Base-by-base conservation (phyloP, 2,888 invertebrate species). In the Pollenia griseotomentosa region DNA sequence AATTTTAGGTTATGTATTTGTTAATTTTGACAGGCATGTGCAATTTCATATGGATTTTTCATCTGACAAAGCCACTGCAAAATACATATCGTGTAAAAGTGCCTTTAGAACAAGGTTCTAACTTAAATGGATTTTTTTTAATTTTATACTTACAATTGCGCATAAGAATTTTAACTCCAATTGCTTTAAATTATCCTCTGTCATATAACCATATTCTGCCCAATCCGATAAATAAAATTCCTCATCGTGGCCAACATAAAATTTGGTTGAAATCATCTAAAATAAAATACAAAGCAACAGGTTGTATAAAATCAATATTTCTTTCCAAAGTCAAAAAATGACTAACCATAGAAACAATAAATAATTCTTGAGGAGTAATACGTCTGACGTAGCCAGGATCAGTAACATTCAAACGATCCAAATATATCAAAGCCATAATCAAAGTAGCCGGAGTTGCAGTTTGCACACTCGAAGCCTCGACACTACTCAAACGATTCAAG, bases 221-320 rank as follows among this genome's bases (percentile, higher is more conserved):
- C 99, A 99, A 94, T 98, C 98, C 81, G 96, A 96, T 92, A 98
- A 96, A 92, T 97, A 96, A 59, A 92, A 88, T 88, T 98, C 97
- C 93, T 98, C 98, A 91, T 98, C 98, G 88, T 97, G 97, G 92
- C 97, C 97, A 57, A 98, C 98, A 93, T 98, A 97, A 94, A 98
- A 99, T 94, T 99, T 99, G 91, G 98, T 98, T 78, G 99, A 98
- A 90, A 99, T 96, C 97, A 99, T 97, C 98, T 98, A 92, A 11
- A 92, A 89, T 88, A 48, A 23, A 40, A 23, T 12, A 16, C 42
- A 65, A 10, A 66, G 11, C 61, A 70, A 53, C 46, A 59, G 16
- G 59, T 46, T 46, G 14, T 19, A 12, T 16, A 23, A 12, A 66
- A 66, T 5, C 51, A 40, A 57, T 23, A 33, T 33, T 6, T 33